Conservation (phyloP, 2,888 invertebrate species). For the Resseliella maxima region DNA sequence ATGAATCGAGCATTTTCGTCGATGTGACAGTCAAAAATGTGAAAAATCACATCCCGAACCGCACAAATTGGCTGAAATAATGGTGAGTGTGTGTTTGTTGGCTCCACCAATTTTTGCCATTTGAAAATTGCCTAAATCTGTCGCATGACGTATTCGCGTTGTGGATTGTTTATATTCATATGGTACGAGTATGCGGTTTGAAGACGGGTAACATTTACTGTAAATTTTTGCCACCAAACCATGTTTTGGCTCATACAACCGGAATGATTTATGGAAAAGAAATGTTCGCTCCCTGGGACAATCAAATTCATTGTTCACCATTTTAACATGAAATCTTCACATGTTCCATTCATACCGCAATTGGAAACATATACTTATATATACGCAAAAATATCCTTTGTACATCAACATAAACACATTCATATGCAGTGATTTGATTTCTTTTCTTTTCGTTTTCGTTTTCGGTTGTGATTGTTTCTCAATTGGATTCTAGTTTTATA, state of each 20-base stretch:
- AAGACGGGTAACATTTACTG: not conserved
- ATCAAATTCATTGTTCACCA: slow-evolving; percentile 56
- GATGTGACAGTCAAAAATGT: not conserved
- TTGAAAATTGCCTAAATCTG: not conserved
- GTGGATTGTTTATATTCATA: slow-evolving; percentile 8
- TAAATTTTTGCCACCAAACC: not conserved
- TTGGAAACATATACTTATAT: not conserved
- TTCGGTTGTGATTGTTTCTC: slow-evolving; percentile 16
- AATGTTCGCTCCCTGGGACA: slow-evolving; percentile 56
- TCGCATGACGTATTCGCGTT: slow-evolving; percentile 46
- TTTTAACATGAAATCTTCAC: not conserved
- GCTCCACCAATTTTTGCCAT: not conserved
- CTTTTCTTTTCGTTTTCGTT: not conserved
- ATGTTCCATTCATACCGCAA: not conserved
- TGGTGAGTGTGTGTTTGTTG: too few species aligned
- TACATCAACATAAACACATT: not conserved
- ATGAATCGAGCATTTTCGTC: not conserved
- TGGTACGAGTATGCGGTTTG: not conserved
- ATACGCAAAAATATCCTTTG: not conserved
- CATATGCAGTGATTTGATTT: not conserved
- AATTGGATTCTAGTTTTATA: not conserved
- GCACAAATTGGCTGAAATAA: slow-evolving; percentile 25
- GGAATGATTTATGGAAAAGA: slow-evolving; percentile 51
- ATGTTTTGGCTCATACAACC: too few species aligned
- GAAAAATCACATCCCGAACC: slow-evolving; percentile 25